phyloP scores from a whole-genome alignment of 2,888 invertebrate species.

The Copidosoma aretas region DNA sequence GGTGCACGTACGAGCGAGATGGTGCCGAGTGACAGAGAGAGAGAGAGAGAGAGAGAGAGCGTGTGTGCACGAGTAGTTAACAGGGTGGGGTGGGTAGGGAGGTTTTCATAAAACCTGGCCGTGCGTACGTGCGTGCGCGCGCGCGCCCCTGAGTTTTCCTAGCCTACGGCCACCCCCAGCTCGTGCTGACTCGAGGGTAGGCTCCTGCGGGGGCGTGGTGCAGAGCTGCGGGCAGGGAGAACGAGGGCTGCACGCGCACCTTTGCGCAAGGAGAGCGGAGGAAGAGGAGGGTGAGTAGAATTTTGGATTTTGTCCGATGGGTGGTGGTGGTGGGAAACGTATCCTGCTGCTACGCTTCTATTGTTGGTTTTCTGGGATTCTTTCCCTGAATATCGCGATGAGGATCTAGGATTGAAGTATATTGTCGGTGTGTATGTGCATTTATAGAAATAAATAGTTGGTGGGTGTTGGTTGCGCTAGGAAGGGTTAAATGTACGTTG shows the following conservation, averaged over 20 bases:
- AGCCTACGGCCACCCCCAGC: conserved; percentile 13
- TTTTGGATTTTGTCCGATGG: conserved; percentile 13
- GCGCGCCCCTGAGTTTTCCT: conserved; percentile 6
- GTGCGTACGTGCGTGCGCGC: conserved; percentile 15
- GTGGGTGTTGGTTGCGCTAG: too few species aligned
- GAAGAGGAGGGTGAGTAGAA: conserved; percentile 12
- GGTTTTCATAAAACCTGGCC: conserved; percentile 31
- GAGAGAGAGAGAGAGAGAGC: background rate
- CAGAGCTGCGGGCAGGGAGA: conserved; percentile 11
- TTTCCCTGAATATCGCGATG: too few species aligned
- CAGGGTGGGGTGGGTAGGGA: conserved; percentile 6
- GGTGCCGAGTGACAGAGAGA: background rate
- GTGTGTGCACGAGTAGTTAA: background rate
- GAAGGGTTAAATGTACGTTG: too few species aligned
- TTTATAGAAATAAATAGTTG: too few species aligned
- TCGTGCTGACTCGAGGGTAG: background rate
- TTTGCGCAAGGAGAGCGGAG: background rate
- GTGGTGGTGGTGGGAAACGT: too few species aligned
- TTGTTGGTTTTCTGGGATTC: too few species aligned
- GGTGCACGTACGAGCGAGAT: conserved; percentile 6
- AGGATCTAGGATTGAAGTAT: too few species aligned
- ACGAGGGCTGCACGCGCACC: background rate
- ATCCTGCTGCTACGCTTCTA: background rate
- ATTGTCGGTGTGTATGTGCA: too few species aligned
- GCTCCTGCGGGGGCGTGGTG: conserved; percentile 24